Percentiles rank a stretch among this genome's conserved stretches.
Evolutionary conservation across 2,888 invertebrate genomes (phyloP).

Genomic region (Plutella xylostella): DNA sequence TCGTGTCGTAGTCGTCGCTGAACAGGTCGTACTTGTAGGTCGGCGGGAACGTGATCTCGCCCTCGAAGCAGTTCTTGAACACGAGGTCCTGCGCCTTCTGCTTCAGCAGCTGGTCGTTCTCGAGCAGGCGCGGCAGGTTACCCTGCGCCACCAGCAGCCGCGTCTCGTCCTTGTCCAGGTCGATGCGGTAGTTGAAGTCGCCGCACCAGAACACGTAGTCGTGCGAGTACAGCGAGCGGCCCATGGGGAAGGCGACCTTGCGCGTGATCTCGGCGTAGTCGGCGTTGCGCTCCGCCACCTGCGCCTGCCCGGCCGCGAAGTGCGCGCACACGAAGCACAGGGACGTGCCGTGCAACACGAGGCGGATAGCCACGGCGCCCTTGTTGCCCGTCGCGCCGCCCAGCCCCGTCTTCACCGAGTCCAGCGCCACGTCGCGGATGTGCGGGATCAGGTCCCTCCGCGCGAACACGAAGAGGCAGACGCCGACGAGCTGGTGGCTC

Average conservation of each 20-base stretch:
- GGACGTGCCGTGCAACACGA: constrained; percentile 92
- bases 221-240: constrained; percentile 91
- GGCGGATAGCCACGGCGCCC: constrained; percentile 93
- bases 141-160: constrained; percentile 84
- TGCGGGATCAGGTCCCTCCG: constrained; percentile 89
- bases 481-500: constrained; percentile 96
- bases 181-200: constrained; percentile 98
- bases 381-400: constrained; percentile 99
- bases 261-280: constrained; percentile 96
- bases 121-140: constrained; percentile 80
- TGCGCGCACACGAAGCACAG: constrained; percentile 98
- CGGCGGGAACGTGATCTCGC: constrained; percentile 90
- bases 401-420: constrained; percentile 97
- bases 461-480: constrained; percentile 95
- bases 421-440: constrained; percentile 93
- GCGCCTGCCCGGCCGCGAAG: constrained; percentile 98
- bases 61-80: constrained; percentile 94
- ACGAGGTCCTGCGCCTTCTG: constrained; percentile 85
- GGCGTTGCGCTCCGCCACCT: constrained; percentile 93
- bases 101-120: constrained; percentile 88
- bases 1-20: constrained; percentile 98
- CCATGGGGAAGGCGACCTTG: constrained; percentile 92
- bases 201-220: constrained; percentile 99
- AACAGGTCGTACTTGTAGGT: constrained; percentile 99
- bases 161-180: constrained; percentile 94